Conservation (phyloP, 2,113 vertebrate species). For the Hiodon tergisus region DNA sequence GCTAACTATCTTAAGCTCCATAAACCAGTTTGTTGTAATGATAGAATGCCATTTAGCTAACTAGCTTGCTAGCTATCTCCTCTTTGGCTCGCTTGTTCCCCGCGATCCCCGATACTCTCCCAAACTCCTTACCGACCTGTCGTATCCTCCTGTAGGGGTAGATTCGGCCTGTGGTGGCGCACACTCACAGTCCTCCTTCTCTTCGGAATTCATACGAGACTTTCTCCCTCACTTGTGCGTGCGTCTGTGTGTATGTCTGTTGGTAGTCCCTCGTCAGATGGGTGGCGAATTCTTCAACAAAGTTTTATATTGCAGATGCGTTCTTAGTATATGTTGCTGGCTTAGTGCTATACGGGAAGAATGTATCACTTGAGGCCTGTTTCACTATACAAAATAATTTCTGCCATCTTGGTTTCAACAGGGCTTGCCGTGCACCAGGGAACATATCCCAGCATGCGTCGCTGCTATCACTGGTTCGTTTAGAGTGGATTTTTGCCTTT, state of each 20-base stretch:
- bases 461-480: conserved; percentile 22
- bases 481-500: background rate
- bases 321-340: conserved; percentile 13
- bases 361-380: conserved; percentile 56
- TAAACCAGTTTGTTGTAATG: no score
- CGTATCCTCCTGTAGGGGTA: conserved; percentile 50
- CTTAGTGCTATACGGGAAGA: conserved; percentile 28
- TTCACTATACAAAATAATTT: conserved; percentile 51
- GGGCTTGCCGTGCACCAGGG: conserved; percentile 29
- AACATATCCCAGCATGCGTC: conserved; percentile 59
- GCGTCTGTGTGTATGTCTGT: conserved; percentile 38
- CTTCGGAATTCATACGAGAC: conserved; percentile 71
- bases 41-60: background rate
- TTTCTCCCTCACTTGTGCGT: conserved; percentile 50
- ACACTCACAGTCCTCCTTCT: conserved; percentile 70
- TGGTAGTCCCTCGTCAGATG: conserved; percentile 30
- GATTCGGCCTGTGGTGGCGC: conserved; percentile 66
- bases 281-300: conserved; percentile 2
- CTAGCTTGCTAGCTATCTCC: conserved; percentile 6
- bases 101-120: conserved; percentile 19
- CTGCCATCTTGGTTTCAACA: conserved; percentile 68
- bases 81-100: conserved; percentile 12
- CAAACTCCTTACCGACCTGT: conserved; percentile 48
- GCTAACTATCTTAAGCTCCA: no score
- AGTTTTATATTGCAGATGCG: background rate